Conservation (phyloP, 2,797 vertebrate genomes). For the Lacerta viridis region DNA sequence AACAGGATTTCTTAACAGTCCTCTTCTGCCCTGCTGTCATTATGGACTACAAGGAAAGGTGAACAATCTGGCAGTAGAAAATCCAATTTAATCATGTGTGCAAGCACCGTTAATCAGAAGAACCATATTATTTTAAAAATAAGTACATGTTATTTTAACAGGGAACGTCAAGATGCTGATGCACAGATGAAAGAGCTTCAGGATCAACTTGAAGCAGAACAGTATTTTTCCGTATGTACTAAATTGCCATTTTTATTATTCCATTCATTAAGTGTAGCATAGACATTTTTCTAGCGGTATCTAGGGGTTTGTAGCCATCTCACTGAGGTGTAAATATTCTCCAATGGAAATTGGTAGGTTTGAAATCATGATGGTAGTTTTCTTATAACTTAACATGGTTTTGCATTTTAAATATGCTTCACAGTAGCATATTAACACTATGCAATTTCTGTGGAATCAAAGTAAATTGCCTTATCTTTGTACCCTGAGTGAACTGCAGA, state of each 20-base stretch:
- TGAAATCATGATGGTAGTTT: not conserved
- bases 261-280: not conserved
- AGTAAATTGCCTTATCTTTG: not conserved
- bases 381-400: not conserved
- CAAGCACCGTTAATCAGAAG: constrained; percentile 22
- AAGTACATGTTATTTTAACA: constrained; percentile 66
- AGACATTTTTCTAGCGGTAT: not conserved
- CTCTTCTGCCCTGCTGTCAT: not conserved
- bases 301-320: not conserved
- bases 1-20: too few species aligned
- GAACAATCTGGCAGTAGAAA: not conserved
- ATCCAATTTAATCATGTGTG: not conserved
- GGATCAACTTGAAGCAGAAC: constrained; percentile 97
- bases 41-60: not conserved
- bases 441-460: not conserved
- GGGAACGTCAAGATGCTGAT: constrained; percentile 96
- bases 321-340: not conserved
- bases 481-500: not conserved
- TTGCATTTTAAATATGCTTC: not conserved
- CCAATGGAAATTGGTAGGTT: not conserved
- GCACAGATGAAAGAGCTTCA: constrained; percentile 99
- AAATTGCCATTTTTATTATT: not conserved
- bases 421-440: not conserved
- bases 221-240: constrained; percentile 95
- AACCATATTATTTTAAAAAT: constrained; percentile 13